Conservation (phyloP, 2,113 vertebrate genomes). For the Notarius lentiginosus region DNA sequence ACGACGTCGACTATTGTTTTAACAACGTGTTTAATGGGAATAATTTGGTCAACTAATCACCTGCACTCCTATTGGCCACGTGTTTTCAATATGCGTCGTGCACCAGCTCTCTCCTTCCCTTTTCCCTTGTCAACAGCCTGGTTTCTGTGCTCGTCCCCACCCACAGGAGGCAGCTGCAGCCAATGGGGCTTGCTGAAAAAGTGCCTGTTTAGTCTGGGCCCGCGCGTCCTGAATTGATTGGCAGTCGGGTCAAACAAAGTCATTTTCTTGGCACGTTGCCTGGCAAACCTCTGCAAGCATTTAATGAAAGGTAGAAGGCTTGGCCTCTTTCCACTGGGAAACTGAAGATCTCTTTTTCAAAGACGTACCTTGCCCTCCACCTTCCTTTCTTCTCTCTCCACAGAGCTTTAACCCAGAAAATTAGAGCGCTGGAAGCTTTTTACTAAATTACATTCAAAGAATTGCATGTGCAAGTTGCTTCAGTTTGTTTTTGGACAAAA, state of each 20-base stretch:
- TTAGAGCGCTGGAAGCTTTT: constrained; percentile 12
- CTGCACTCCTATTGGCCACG: constrained; percentile 41
- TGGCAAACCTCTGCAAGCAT: constrained; percentile 84
- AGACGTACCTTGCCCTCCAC: constrained; percentile 53
- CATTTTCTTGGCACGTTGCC: constrained; percentile 83
- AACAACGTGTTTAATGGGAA: constrained; percentile 12
- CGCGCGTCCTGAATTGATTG: constrained; percentile 88
- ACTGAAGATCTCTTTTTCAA: constrained; percentile 83
- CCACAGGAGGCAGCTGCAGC: constrained; percentile 83
- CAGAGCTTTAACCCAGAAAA: constrained; percentile 37
- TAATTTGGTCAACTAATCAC: constrained; percentile 17
- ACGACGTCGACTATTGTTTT: constrained; percentile 20
- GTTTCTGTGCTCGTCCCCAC: constrained; percentile 51
- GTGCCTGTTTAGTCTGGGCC: constrained; percentile 92
- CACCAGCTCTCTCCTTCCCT: constrained; percentile 49
- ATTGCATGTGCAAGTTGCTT: neutral
- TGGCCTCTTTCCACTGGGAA: constrained; percentile 69
- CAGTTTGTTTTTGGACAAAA: neutral
- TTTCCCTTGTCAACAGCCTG: constrained; percentile 54
- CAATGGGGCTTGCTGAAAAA: constrained; percentile 85
- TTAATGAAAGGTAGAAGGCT: constrained; percentile 73
- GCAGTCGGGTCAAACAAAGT: constrained; percentile 96
- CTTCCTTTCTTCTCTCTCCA: constrained; percentile 62
- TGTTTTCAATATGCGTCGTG: constrained; percentile 26
- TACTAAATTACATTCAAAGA: constrained; percentile 12